Conservation (phyloP, 1,140 invertebrate species). For the Melipona quadrifasciata region DNA sequence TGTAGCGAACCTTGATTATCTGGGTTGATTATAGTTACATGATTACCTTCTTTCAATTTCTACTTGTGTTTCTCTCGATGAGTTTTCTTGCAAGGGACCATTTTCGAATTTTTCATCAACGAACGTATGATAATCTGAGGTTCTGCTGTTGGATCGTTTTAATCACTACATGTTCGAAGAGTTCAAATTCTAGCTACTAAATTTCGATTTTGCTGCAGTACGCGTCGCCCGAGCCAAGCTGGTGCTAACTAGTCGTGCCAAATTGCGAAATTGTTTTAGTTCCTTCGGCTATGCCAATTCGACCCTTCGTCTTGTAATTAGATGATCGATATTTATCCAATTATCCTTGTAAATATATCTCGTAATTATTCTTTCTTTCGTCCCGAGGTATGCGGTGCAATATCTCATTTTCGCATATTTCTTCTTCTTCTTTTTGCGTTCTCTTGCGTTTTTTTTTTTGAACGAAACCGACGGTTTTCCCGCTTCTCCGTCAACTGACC, state of each 20-base stretch:
- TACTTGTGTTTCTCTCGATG: neutral
- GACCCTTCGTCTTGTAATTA: neutral
- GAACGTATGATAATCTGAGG: neutral
- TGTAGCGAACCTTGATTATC: neutral
- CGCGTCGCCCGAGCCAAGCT: neutral
- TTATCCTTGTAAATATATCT: neutral
- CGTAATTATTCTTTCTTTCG: neutral
- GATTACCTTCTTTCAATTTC: neutral
- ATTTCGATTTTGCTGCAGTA: neutral
- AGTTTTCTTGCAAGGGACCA: neutral
- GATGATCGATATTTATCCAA: neutral
- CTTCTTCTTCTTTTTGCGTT: neutral
- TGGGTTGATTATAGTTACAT: neutral
- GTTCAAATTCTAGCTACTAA: neutral
- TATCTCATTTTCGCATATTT: neutral
- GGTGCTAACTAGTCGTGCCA: slow-evolving; percentile 41
- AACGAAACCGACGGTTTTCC: neutral
- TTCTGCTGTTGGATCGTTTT: neutral
- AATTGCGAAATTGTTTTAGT: slow-evolving; percentile 3
- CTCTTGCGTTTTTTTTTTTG: neutral
- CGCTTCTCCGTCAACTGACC: neutral
- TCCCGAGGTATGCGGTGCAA: neutral
- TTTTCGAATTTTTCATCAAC: neutral
- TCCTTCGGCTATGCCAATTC: slow-evolving; percentile 12
- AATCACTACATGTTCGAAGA: neutral